phyloP scores from a whole-genome alignment of 2,888 invertebrate species.

The Ophraella communa region DNA sequence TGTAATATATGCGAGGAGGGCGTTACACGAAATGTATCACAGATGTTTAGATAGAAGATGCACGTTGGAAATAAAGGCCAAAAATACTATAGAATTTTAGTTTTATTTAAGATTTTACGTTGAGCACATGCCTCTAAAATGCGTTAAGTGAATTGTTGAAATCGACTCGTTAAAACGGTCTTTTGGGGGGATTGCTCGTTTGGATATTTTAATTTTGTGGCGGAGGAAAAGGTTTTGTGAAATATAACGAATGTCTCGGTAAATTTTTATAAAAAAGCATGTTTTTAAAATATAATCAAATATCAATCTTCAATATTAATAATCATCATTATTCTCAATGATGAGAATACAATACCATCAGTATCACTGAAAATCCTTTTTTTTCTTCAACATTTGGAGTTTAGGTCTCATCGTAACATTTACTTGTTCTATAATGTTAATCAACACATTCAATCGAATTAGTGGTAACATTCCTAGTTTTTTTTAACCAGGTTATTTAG shows the following conservation, averaged over 20 bases:
- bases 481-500: too few species aligned
- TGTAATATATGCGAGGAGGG: slow-evolving; percentile 29
- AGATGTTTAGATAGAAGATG: slow-evolving; percentile 32
- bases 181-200: not conserved
- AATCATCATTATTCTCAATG: too few species aligned
- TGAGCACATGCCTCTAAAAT: slow-evolving; percentile 28
- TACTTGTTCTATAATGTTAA: too few species aligned
- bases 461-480: too few species aligned
- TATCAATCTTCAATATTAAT: too few species aligned
- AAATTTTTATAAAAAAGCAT: not conserved
- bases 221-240: not conserved
- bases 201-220: not conserved
- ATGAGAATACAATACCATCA: too few species aligned
- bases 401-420: too few species aligned
- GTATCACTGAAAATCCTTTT: too few species aligned
- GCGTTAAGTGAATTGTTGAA: not conserved
- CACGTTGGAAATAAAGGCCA: slow-evolving; percentile 24
- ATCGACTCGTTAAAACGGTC: not conserved
- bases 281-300: not conserved
- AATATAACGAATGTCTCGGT: not conserved
- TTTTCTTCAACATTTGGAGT: too few species aligned
- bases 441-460: too few species aligned
- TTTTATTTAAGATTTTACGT: slow-evolving; percentile 33
- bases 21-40: slow-evolving; percentile 27
- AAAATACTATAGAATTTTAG: slow-evolving; percentile 32